phyloP scores from a whole-genome alignment of 2,113 vertebrate genomes.

The Struthio camelus region DNA sequence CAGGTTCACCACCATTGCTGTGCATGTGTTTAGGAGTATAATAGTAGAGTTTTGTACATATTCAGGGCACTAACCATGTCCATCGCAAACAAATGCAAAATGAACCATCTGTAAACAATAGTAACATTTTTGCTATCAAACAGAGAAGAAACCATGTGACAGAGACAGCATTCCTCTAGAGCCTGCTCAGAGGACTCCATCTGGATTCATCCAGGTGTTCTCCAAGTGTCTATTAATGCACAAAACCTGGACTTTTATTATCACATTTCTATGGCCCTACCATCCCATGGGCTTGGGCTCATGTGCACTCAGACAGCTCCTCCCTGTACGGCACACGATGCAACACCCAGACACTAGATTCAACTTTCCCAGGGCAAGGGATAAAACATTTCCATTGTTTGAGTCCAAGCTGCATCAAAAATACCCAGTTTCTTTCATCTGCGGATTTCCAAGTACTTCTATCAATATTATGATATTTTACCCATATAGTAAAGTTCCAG shows the following conservation, averaged over 20 bases:
- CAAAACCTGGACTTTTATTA: neutral
- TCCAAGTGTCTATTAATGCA: neutral
- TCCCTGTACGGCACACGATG: rapidly evolving
- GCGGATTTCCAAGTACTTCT: neutral
- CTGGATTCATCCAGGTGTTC: neutral
- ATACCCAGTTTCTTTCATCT: neutral
- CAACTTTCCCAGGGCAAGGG: neutral
- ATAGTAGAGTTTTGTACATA: neutral
- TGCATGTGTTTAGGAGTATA: neutral
- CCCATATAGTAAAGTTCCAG: neutral
- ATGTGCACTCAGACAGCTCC: neutral
- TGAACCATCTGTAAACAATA: neutral
- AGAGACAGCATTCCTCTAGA: neutral
- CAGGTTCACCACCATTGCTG: neutral
- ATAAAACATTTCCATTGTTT: neutral
- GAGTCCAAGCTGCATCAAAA: neutral
- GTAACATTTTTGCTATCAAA: neutral
- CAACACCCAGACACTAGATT: neutral
- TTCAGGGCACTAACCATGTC: neutral
- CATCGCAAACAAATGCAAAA: neutral
- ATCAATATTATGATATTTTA: neutral
- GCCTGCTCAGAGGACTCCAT: neutral
- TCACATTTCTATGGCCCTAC: neutral
- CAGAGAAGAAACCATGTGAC: neutral
- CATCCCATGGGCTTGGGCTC: neutral